Evolutionary conservation across 2,113 vertebrate genomes (phyloP).

Genomic region (Tragelaphus buxtoni): DNA sequence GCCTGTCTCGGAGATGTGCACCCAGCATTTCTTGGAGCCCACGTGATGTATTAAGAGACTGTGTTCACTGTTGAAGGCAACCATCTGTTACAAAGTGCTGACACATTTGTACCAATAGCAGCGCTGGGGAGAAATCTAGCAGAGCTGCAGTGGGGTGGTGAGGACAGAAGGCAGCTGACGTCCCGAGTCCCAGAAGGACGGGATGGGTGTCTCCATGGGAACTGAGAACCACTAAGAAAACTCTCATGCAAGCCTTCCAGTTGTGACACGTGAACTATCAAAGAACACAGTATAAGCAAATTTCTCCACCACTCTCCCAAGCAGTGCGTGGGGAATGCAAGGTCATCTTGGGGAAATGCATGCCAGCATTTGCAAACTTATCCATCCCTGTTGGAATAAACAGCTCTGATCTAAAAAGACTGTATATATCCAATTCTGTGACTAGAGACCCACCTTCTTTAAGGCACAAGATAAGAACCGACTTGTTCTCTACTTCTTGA

Average conservation of each 20-base stretch:
- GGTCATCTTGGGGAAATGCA: fast-evolving
- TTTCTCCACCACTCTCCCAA: too few species aligned
- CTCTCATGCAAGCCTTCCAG: fast-evolving
- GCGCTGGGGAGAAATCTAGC: neutral
- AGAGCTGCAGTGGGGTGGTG: neutral
- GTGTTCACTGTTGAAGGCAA: slow-evolving; percentile 19
- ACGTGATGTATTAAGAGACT: slow-evolving; percentile 22
- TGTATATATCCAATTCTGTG: fast-evolving
- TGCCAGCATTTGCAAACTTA: fast-evolving
- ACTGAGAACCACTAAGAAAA: too few species aligned
- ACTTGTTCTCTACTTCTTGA: neutral
- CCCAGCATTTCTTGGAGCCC: neutral
- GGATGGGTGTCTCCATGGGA: neutral
- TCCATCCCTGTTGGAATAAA: neutral
- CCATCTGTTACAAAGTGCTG: slow-evolving; percentile 61
- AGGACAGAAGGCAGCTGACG: neutral
- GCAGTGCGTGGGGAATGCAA: fast-evolving
- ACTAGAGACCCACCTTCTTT: neutral
- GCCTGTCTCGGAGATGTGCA: neutral
- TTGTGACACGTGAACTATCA: too few species aligned
- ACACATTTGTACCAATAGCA: slow-evolving; percentile 32
- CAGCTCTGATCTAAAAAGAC: neutral
- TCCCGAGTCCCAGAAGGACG: neutral
- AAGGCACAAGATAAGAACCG: neutral
- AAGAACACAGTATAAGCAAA: fast-evolving